phyloP scores from a whole-genome alignment of 2,888 invertebrate genomes.

The Nyleta sp. region DNA sequence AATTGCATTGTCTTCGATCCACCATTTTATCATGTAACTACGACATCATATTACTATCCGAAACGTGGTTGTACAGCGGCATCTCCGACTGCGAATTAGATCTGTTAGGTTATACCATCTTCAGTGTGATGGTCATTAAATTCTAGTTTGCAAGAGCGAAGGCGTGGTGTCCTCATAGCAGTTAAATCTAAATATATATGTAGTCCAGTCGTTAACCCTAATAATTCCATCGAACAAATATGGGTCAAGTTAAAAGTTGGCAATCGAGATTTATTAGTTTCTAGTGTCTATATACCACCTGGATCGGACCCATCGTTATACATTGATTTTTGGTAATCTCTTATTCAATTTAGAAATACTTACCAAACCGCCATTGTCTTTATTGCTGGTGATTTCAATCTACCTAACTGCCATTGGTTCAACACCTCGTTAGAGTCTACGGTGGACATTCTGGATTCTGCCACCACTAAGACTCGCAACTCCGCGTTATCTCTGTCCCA shows the following conservation, averaged over 20 bases:
- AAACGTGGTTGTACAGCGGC: slow-evolving; percentile 3
- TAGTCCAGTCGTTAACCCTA: too few relatives aligned
- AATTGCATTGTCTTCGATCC: too few relatives aligned
- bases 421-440: background rate
- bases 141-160: background rate
- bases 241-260: too few relatives aligned
- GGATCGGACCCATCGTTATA: too few relatives aligned
- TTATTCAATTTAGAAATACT: background rate
- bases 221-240: too few relatives aligned
- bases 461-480: background rate
- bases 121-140: too few relatives aligned
- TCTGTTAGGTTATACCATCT: background rate
- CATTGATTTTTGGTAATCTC: background rate
- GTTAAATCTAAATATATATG: too few relatives aligned
- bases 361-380: background rate
- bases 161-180: slow-evolving; percentile 5
- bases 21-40: background rate
- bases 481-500: background rate
- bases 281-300: too few relatives aligned
- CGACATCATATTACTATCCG: background rate
- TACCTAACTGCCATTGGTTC: background rate
- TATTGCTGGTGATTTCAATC: background rate
- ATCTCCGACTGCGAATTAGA: background rate
- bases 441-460: too few relatives aligned
- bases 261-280: too few relatives aligned